These are phyloP conservation scores for Encarsia formosa DNA, from an alignment of 2,888 invertebrate species.

Conservation along the genomic window DNA sequence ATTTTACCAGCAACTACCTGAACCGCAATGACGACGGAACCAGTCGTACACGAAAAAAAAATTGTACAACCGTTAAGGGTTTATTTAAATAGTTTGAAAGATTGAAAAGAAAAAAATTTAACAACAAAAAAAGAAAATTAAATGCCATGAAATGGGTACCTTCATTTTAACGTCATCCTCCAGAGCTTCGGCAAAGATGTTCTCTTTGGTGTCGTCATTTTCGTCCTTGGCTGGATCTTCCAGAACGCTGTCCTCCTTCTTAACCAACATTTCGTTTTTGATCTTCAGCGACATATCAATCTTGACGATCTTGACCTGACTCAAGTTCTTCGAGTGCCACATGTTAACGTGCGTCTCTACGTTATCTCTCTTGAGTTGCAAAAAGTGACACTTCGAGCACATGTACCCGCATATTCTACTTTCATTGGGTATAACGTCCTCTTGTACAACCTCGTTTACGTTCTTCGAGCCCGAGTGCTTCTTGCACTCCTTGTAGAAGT, in stretches of 20 bases:
- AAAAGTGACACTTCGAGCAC: slow-evolving; percentile 69
- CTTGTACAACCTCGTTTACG: slow-evolving; percentile 31
- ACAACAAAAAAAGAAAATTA: too few relatives aligned
- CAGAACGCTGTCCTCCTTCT: slow-evolving; percentile 8
- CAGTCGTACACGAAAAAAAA: too few relatives aligned
- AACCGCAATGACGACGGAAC: too few relatives aligned
- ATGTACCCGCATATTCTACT: slow-evolving; percentile 57
- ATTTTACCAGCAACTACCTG: too few relatives aligned
- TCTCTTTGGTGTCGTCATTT: neutral
- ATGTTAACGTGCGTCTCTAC: slow-evolving; percentile 61
- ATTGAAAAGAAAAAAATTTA: too few relatives aligned
- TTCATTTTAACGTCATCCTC: too few relatives aligned
- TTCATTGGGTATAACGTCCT: slow-evolving; percentile 37
- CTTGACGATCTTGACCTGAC: slow-evolving; percentile 52
- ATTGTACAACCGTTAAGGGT: too few relatives aligned
- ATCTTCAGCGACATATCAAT: slow-evolving; percentile 44
- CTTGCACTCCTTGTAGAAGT: slow-evolving; percentile 44
- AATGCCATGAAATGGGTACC: too few relatives aligned
- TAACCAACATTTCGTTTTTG: slow-evolving; percentile 23
- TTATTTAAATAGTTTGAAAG: too few relatives aligned
- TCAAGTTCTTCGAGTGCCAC: slow-evolving; percentile 51
- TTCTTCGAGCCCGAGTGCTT: slow-evolving; percentile 28
- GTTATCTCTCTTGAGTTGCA: slow-evolving; percentile 62
- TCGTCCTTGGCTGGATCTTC: neutral
- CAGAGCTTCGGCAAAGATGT: too few relatives aligned